Evolutionary conservation across 2,888 invertebrate genomes (phyloP).

Genomic region (Drosophila flavopinicola): DNA sequence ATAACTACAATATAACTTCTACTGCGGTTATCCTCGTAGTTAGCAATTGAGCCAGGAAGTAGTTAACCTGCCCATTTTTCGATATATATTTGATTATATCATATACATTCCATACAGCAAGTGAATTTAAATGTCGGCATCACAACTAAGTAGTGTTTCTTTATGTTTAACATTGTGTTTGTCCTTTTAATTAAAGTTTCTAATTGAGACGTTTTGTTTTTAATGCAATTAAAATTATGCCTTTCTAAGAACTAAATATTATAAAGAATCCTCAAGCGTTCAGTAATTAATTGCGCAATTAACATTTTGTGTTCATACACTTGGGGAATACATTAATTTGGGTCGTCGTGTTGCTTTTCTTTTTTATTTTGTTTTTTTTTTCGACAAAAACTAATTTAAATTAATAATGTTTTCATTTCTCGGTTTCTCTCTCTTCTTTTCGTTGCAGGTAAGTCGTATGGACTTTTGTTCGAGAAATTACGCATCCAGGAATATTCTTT

Average conservation of each 20-base stretch:
- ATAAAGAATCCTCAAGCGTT: constrained; percentile 21
- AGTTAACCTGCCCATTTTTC: too few relatives aligned
- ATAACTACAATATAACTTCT: too few relatives aligned
- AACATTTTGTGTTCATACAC: constrained; percentile 5
- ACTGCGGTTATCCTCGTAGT: too few relatives aligned
- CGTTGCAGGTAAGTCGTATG: constrained; percentile 42
- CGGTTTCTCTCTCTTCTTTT: constrained; percentile 21
- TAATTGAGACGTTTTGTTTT: constrained; percentile 56
- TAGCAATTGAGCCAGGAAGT: too few relatives aligned
- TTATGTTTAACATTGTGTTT: background rate
- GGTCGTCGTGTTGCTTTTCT: constrained; percentile 11
- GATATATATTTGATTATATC: too few relatives aligned
- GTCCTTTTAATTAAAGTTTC: constrained; percentile 33
- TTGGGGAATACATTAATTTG: constrained; percentile 35
- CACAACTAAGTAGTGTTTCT: background rate
- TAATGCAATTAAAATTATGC: constrained; percentile 52
- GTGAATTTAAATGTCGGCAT: background rate
- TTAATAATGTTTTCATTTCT: constrained; percentile 23
- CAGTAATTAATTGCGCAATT: constrained; percentile 38
- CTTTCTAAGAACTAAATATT: background rate
- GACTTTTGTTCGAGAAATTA: constrained; percentile 21
- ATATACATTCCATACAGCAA: too few relatives aligned
- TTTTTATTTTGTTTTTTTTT: background rate
- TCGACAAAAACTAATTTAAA: constrained; percentile 32
- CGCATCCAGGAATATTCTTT: constrained; percentile 1